phyloP scores from a whole-genome alignment of 1,140 invertebrate genomes.

The Cydia fagiglandana region DNA sequence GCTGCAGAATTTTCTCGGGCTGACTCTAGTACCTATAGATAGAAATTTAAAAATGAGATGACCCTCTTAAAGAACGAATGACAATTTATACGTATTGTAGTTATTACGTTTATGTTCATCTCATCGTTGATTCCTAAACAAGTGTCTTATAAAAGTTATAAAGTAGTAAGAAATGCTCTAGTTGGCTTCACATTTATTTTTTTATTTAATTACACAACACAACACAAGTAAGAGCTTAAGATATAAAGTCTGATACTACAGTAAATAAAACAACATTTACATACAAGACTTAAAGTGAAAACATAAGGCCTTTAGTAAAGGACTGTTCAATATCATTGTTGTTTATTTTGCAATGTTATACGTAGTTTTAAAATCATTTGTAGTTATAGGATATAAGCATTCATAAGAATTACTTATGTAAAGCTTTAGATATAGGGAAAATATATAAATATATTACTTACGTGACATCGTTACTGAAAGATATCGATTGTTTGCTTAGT shows the following conservation, averaged over 20 bases:
- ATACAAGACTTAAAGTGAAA: conserved; percentile 29
- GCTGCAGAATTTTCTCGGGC: too few species aligned
- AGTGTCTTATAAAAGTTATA: background rate
- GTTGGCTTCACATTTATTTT: too few species aligned
- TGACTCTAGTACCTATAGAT: too few species aligned
- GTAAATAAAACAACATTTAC: background rate
- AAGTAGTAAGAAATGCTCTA: background rate
- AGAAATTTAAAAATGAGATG: too few species aligned
- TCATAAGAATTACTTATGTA: background rate
- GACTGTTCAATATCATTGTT: conserved; percentile 50
- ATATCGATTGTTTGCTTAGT: conserved; percentile 9
- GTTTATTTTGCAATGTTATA: conserved; percentile 38
- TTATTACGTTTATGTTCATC: background rate
- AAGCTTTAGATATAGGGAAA: background rate
- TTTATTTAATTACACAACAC: background rate
- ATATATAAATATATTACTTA: conserved; percentile 3
- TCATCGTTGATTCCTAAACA: background rate
- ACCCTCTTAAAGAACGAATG: too few species aligned
- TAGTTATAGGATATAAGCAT: background rate
- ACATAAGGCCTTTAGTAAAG: conserved; percentile 35
- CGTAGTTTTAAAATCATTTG: conserved; percentile 21
- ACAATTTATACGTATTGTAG: too few species aligned
- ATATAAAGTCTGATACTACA: conserved; percentile 17
- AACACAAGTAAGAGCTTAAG: conserved; percentile 19
- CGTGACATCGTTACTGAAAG: background rate